Base-by-base conservation (phyloP, 2,113 vertebrate species). In the Struthio camelus region DNA sequence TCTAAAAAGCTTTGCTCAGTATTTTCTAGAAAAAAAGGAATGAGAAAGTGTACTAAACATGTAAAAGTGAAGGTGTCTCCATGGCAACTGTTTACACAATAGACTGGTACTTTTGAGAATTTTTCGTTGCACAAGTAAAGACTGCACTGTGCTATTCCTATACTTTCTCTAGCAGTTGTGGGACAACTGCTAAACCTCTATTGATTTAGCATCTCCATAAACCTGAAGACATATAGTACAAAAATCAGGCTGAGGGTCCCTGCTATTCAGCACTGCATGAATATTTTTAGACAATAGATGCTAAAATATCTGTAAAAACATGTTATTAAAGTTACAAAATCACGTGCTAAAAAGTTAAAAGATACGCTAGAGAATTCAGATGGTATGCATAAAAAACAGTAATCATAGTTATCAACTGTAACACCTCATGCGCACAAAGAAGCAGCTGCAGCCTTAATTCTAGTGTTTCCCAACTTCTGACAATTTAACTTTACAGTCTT, bases 181-280 rank as follows among this genome's bases (percentile, higher is more conserved):
- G 89, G 84, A 87, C 93, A 94, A 87, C 2, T 8, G 78, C 67
- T 84, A 59, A 71, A 93, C 70, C 73, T 72, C 36, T 38, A 80
- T 6, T 87, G 86, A 92, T 89, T 90, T 89, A 92, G 86, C 77
- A 94, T n/a, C 38, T 84, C 83, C 80, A 89, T 42, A 64, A 86
- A 90, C 22, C 40, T 67, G 64, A 84, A 86, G 79, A 56, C 80
- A 69, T 36, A 88, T 34, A 56, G 59, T 87, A 46, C 0, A 0
- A 72, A 48, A 76, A 91, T 72, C 51, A 93, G 61, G 65, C 54
- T 69, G 67, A 69, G 28, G 44, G 53, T 69, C 70, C 84, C 50
- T 71, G 61, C 73, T 79, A 56, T 90, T 82, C 53, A 85, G 78
- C 62, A 61, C 38, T 30, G 62, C n/a, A 86, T 34, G 76, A 61